phyloP scores from a whole-genome alignment of 2,888 invertebrate genomes.

The Torymus tubicola region DNA sequence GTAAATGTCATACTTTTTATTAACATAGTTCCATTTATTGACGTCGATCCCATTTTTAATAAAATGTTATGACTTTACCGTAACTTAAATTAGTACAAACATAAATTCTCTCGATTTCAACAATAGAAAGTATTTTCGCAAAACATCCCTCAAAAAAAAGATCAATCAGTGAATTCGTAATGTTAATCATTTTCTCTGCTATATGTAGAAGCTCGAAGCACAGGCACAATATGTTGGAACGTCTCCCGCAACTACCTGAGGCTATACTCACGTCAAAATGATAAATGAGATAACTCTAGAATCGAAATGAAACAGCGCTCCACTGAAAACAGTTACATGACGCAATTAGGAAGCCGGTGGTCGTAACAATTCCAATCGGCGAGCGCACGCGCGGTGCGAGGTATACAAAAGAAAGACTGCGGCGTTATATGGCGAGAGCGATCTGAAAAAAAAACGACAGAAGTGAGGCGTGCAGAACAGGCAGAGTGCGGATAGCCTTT shows the following conservation, averaged over 20 bases:
- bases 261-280: constrained; percentile 33
- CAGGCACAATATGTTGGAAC: background rate
- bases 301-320: constrained; percentile 23
- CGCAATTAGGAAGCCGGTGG: constrained; percentile 44
- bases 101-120: too few species aligned
- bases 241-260: background rate
- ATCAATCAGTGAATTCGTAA: constrained; percentile 16
- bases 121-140: too few species aligned
- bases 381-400: background rate
- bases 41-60: too few species aligned
- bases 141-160: background rate
- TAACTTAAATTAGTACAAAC: too few species aligned
- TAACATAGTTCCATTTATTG: too few species aligned
- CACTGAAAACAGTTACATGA: constrained; percentile 44
- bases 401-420: constrained; percentile 14
- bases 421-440: constrained; percentile 3
- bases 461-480: background rate
- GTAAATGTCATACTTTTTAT: too few species aligned
- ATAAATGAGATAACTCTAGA: constrained; percentile 32
- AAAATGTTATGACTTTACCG: too few species aligned
- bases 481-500: too few species aligned
- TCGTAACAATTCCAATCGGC: constrained; percentile 32
- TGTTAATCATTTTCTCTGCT: background rate
- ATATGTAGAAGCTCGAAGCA: background rate
- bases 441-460: background rate